These are phyloP conservation scores for Limnephilus marmoratus DNA, from an alignment of 2,888 invertebrate genomes.

Conservation along the genomic window DNA sequence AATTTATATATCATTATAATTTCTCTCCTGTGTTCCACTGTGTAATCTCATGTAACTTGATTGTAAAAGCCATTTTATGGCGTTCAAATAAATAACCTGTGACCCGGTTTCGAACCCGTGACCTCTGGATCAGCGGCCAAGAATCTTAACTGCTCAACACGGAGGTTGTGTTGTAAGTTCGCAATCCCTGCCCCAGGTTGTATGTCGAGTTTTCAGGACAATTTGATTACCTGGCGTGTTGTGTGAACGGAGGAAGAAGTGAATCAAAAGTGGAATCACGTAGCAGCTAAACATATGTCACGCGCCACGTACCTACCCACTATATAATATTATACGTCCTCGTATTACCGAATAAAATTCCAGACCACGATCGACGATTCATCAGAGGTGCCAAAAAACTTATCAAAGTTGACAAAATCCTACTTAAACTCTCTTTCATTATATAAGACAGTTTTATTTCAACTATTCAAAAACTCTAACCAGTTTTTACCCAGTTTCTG, in stretches of 20 bases:
- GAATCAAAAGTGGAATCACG: conserved; percentile 63
- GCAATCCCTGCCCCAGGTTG: background rate
- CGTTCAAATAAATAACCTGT: background rate
- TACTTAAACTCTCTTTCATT: background rate
- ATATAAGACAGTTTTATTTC: too few relatives aligned
- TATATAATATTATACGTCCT: background rate
- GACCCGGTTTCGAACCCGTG: background rate
- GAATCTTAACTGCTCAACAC: background rate
- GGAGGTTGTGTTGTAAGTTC: background rate
- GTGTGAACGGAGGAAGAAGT: conserved; percentile 50
- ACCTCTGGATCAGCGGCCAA: background rate
- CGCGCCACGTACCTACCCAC: conserved; percentile 17
- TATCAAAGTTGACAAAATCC: background rate
- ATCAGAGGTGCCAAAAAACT: conserved; percentile 6
- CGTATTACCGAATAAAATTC: conserved; percentile 52
- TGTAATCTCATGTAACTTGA: too few relatives aligned
- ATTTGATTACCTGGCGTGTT: conserved; percentile 58
- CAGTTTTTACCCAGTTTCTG: too few relatives aligned
- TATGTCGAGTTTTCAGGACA: conserved; percentile 53
- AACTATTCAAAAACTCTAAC: too few relatives aligned
- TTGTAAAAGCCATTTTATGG: too few relatives aligned
- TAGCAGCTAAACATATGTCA: conserved; percentile 60
- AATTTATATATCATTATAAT: too few relatives aligned
- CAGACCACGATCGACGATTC: background rate
- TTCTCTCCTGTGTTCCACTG: too few relatives aligned